phyloP scores from a whole-genome alignment of 2,888 invertebrate species.

The Encarsia formosa region DNA sequence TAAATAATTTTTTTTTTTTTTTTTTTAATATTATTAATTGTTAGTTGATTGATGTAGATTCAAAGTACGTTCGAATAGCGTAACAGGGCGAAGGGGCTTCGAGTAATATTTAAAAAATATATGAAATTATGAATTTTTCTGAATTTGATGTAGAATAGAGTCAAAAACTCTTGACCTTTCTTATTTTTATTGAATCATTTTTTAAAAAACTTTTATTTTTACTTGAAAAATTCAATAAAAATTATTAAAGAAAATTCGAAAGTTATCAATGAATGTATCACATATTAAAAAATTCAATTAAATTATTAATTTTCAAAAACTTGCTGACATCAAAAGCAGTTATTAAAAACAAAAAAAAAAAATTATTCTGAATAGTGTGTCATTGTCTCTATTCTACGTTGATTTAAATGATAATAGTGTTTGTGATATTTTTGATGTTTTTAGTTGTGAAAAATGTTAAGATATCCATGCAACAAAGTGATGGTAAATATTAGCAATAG shows the following conservation, averaged over 20 bases:
- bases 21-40: not conserved
- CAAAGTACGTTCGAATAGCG: constrained; percentile 20
- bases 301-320: no score
- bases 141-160: constrained; percentile 8
- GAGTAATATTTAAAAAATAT: constrained; percentile 17
- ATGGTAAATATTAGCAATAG: constrained; percentile 30
- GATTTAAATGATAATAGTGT: constrained; percentile 6
- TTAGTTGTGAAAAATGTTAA: constrained; percentile 11
- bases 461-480: constrained; percentile 16
- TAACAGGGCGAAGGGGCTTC: constrained; percentile 6
- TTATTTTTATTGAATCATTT: no score
- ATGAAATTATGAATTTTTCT: constrained; percentile 12
- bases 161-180: not conserved
- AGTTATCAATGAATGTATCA: no score
- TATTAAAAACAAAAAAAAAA: no score
- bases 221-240: no score
- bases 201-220: no score
- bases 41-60: constrained; percentile 3
- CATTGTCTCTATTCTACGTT: constrained; percentile 7
- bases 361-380: not conserved
- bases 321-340: no score
- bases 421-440: constrained; percentile 28
- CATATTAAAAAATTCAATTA: no score
- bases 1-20: constrained; percentile 7
- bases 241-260: no score